phyloP scores from a whole-genome alignment of 2,888 invertebrate species.

The Dorcus hopei region DNA sequence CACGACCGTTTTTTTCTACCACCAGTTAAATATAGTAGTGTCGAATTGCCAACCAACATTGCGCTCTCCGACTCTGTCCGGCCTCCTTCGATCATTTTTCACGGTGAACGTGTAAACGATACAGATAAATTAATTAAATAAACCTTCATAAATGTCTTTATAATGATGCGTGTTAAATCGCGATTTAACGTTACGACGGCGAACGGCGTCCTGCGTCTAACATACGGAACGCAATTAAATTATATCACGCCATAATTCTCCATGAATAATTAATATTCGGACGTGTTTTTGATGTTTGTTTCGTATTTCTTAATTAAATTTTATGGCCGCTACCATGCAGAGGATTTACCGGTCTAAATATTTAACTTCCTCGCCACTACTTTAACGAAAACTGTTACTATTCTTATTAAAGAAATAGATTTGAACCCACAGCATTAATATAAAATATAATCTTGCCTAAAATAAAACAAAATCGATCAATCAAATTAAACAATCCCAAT shows the following conservation, averaged over 20 bases:
- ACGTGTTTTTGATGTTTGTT: background rate
- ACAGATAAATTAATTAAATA: slow-evolving; percentile 1
- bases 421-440: too few species aligned
- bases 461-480: slow-evolving; percentile 6
- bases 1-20: slow-evolving; percentile 7
- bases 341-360: too few species aligned
- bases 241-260: background rate
- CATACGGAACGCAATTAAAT: background rate
- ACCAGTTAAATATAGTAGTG: slow-evolving; percentile 28
- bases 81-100: slow-evolving; percentile 22
- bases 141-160: background rate
- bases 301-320: slow-evolving; percentile 4
- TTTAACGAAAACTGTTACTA: too few species aligned
- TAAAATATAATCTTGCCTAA: background rate
- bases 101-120: slow-evolving; percentile 1
- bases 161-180: background rate
- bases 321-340: slow-evolving; percentile 1
- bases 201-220: background rate
- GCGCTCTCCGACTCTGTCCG: slow-evolving; percentile 20
- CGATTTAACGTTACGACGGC: background rate
- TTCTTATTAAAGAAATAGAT: too few species aligned
- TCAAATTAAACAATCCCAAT: slow-evolving; percentile 20
- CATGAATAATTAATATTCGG: background rate
- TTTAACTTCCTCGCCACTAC: too few species aligned
- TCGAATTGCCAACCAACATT: slow-evolving; percentile 30